Evolutionary conservation across 1,140 invertebrate species (phyloP).

Genomic region (Bradynema listronoti): DNA sequence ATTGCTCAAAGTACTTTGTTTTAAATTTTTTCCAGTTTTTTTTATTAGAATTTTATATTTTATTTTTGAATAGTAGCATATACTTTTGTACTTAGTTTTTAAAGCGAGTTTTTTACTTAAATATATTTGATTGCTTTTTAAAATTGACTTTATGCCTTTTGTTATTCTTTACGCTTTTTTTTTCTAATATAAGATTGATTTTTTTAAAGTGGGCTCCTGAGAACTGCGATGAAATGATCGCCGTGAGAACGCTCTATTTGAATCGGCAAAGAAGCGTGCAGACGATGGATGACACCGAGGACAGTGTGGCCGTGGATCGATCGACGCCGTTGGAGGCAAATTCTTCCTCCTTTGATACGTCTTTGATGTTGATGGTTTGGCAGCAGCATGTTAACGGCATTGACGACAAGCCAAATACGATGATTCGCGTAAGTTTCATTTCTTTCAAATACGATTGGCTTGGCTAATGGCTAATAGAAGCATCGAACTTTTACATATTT

Average conservation of each 20-base stretch:
- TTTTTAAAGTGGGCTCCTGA: constrained; percentile 19
- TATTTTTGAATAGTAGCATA: not conserved
- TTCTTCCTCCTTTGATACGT: constrained; percentile 20
- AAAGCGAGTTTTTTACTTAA: no score
- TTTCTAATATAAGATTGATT: not conserved
- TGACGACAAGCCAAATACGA: not conserved
- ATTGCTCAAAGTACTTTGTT: constrained; percentile 15
- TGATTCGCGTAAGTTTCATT: not conserved
- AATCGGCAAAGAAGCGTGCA: not conserved
- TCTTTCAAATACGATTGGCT: not conserved
- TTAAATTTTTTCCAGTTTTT: not conserved
- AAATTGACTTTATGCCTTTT: no score
- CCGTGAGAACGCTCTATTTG: constrained; percentile 19
- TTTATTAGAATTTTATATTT: not conserved
- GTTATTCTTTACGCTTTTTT: no score
- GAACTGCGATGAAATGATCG: constrained; percentile 10
- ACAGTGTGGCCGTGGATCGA: not conserved
- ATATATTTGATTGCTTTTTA: no score
- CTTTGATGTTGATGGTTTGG: constrained; percentile 23
- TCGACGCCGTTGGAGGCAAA: not conserved
- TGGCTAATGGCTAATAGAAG: no score
- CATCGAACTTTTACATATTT: no score
- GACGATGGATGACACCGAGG: not conserved
- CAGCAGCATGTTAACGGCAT: no score
- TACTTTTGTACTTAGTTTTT: no score